Evolutionary conservation across 2,113 vertebrate genomes (phyloP).

Genomic region (Clarias gariepinus): DNA sequence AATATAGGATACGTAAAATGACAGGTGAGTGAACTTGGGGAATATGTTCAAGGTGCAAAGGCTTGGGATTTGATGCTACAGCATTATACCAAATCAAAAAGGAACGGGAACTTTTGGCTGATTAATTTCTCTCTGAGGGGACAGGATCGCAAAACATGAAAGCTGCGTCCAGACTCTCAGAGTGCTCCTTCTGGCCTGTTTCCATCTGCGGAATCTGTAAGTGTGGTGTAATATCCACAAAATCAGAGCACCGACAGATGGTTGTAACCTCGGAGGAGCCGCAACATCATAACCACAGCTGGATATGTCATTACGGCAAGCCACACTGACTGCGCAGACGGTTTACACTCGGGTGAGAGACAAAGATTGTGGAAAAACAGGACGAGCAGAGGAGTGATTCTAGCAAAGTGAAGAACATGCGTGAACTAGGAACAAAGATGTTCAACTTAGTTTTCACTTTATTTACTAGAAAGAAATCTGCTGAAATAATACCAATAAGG

Average conservation of each 20-base stretch:
- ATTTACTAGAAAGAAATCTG: not conserved
- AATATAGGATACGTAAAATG: slow-evolving; percentile 60
- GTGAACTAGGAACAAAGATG: no score
- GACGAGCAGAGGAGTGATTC: not conserved
- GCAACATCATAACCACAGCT: slow-evolving; percentile 20
- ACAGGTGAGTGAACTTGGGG: slow-evolving; percentile 52
- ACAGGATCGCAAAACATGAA: not conserved
- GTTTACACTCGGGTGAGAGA: not conserved
- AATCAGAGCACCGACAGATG: slow-evolving; percentile 4
- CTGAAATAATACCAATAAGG: not conserved
- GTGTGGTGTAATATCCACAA: slow-evolving; percentile 21
- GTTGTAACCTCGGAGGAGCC: slow-evolving; percentile 24
- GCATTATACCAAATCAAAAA: not conserved
- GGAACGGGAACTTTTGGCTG: slow-evolving; percentile 16
- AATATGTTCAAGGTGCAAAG: slow-evolving; percentile 44
- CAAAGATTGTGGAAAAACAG: not conserved
- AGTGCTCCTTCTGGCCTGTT: not conserved
- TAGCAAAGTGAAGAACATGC: not conserved
- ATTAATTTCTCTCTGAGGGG: not conserved
- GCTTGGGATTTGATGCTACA: slow-evolving; percentile 13
- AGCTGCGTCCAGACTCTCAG: not conserved
- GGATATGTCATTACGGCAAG: slow-evolving; percentile 31
- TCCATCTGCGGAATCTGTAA: not conserved
- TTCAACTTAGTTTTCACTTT: not conserved
- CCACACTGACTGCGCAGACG: not conserved